Conservation (phyloP, 2,797 vertebrate species). For the Rhincodon typus region DNA sequence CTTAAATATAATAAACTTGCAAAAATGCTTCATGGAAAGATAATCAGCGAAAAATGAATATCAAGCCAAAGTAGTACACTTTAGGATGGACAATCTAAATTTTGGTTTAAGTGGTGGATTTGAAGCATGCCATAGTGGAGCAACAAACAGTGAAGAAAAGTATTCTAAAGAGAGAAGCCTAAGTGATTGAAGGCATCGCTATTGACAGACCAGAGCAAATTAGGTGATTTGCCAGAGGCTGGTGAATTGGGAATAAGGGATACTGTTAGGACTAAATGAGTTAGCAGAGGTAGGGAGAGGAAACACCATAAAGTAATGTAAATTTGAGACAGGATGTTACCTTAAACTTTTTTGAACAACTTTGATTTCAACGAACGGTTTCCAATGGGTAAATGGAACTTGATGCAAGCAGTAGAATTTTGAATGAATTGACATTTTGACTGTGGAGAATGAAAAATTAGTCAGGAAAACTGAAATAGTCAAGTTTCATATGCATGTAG, state of each 20-base stretch:
- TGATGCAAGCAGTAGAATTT: not conserved
- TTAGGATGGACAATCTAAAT: not conserved
- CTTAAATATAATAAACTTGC: not conserved
- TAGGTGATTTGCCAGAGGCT: not conserved
- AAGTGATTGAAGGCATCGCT: not conserved
- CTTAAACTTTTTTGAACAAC: not conserved
- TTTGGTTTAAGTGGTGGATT: not conserved
- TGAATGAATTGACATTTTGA: not conserved
- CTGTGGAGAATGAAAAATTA: not conserved
- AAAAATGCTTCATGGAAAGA: not conserved
- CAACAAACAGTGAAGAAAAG: too few relatives aligned
- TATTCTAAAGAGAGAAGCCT: not conserved
- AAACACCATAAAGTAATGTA: not conserved
- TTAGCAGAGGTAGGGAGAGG: not conserved
- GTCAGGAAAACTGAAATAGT: not conserved
- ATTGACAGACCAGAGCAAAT: not conserved
- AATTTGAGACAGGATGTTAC: not conserved
- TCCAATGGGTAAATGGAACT: not conserved
- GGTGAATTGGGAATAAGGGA: not conserved
- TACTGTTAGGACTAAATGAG: not conserved
- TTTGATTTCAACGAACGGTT: not conserved
- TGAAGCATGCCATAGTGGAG: not conserved
- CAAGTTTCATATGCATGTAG: not conserved
- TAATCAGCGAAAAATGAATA: not conserved
- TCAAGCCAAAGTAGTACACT: not conserved